Evolutionary conservation across 2,113 vertebrate species (phyloP).

Genomic region (Motacilla alba): DNA sequence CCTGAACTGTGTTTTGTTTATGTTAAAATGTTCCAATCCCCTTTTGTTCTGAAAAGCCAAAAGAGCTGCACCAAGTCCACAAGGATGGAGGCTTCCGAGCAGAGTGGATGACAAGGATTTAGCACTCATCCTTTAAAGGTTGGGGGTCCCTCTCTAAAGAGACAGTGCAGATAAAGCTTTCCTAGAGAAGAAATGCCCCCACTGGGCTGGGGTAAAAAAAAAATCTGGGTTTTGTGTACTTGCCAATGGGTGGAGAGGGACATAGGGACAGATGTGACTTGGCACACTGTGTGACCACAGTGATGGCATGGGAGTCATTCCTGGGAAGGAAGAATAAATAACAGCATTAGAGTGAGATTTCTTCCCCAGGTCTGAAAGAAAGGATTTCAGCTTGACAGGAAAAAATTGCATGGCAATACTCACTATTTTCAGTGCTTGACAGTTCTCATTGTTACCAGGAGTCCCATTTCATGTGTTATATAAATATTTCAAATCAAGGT

Average conservation of each 20-base stretch:
- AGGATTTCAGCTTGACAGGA: background rate
- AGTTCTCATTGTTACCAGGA: background rate
- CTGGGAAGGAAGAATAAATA: background rate
- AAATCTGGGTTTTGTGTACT: accelerated
- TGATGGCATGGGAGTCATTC: background rate
- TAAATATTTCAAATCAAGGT: slow-evolving; percentile 33
- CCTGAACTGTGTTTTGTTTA: background rate
- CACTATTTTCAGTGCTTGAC: background rate
- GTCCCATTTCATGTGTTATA: background rate
- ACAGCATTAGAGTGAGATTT: background rate
- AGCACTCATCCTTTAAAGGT: background rate
- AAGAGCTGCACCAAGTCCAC: background rate
- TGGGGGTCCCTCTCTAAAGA: background rate
- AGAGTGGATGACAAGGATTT: background rate
- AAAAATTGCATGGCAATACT: background rate
- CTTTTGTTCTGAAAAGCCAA: background rate
- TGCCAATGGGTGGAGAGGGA: background rate
- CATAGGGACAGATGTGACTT: background rate
- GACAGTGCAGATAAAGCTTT: background rate
- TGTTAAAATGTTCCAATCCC: background rate
- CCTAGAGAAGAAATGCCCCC: background rate
- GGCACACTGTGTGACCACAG: background rate
- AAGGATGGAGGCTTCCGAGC: background rate
- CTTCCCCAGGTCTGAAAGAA: background rate
- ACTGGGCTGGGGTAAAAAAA: background rate